Evolutionary conservation across 2,113 vertebrate species (phyloP), one percentile per base, ranked within the genome.

Genomic region (Bothrops jararaca): DNA sequence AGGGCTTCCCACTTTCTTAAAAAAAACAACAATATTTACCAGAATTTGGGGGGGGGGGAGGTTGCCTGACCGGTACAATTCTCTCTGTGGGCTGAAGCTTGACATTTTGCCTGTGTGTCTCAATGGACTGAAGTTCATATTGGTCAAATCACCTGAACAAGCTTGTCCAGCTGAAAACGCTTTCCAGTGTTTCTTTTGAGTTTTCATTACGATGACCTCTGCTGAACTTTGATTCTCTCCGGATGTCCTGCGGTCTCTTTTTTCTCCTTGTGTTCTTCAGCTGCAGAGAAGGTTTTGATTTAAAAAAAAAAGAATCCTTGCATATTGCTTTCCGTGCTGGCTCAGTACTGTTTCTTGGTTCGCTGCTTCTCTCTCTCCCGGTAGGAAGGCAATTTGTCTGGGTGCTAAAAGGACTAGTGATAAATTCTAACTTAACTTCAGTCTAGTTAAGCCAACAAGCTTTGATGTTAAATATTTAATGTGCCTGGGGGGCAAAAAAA

Each of bases 391-490:
- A 92, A 86, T 95, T 94, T 95, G 93, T 95, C 95, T 93, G 92
- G 10, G 80, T 94, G 90, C 92, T 89, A 86, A 93, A 96, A 96
- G 95, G 95, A 94, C 94, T 93, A 92, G 1, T 0, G 9, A 58
- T 90, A 94, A 97, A 96, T 96, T 96, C 95, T 86, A 94, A 92
- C 96, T 95, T 74, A 69, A 91, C 93, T 94, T 94, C 92, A 93
- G 52, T 95, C 0, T 95, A 93, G 95, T 97, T 96, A 96, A 94
- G 89, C 4, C n/a, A 86, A 69, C 1, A 5, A 88, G 93, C 56
- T 92, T 56, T 92, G 86, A 88, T 39, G 53, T 57, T 69, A 87
- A 57, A 85, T 53, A n/a, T 92, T 52, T 18, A 53, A 52, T 34
- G 9, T 85, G 50, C 91, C 69, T 34, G 20, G 15, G 15, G 86